These are phyloP conservation scores for Temnothorax longispinosus DNA, from an alignment of 1,140 invertebrate species.

Conservation along the genomic window DNA sequence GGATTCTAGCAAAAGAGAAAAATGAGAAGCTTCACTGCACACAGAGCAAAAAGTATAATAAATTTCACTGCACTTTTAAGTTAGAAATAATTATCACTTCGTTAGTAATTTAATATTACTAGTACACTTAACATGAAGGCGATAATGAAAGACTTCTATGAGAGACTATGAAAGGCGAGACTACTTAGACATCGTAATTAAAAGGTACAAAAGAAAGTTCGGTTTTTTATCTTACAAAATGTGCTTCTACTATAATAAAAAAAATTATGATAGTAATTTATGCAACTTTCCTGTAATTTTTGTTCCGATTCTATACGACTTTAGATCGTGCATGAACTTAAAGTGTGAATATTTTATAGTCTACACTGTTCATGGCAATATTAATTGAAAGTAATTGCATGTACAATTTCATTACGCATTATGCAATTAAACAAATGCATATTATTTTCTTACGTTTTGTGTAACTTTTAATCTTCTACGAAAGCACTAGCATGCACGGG, in stretches of 20 bases:
- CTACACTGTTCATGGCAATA: background rate
- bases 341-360: background rate
- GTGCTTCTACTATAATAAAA: conserved; percentile 4
- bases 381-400: background rate
- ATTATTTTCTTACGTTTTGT: background rate
- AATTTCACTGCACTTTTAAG: background rate
- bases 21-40: background rate
- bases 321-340: background rate
- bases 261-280: background rate
- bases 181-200: background rate
- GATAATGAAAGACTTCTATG: background rate
- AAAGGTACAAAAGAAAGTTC: background rate
- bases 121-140: background rate
- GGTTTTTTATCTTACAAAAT: background rate
- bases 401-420: background rate
- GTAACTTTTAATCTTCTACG: background rate
- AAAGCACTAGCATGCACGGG: too few relatives aligned
- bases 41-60: conserved; percentile 1
- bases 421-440: background rate
- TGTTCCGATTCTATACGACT: background rate
- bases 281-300: background rate
- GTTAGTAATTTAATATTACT: background rate
- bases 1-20: background rate
- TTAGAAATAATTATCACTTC: conserved; percentile 34
- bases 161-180: background rate